Evolutionary conservation across 1,140 invertebrate species (phyloP).

Genomic region (Macrobrachium nipponense): DNA sequence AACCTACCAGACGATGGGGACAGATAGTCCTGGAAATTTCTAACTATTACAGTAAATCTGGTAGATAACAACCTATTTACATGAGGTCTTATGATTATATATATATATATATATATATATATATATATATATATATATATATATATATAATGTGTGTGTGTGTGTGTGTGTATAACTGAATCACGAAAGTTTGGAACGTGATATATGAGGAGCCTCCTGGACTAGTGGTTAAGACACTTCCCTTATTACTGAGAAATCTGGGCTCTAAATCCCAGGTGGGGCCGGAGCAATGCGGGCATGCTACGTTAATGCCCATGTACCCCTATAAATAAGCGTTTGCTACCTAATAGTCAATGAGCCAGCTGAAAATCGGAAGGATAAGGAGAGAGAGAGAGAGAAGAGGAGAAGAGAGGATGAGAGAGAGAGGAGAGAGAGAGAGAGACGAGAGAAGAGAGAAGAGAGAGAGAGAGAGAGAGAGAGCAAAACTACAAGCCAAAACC

Average conservation of each 20-base stretch:
- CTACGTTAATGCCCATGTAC: conserved; percentile 7
- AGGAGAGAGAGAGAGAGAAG: conserved; percentile 9
- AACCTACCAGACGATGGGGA: too few relatives aligned
- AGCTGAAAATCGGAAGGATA: neutral
- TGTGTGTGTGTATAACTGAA: too few relatives aligned
- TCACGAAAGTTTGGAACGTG: too few relatives aligned
- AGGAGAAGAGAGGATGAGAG: neutral
- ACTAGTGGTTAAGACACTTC: too few relatives aligned
- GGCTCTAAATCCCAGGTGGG: too few relatives aligned
- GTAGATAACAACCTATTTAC: too few relatives aligned
- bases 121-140: neutral
- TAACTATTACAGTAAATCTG: too few relatives aligned
- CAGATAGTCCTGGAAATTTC: too few relatives aligned
- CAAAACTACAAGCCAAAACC: neutral
- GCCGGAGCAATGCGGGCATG: too few relatives aligned
- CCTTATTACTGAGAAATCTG: neutral
- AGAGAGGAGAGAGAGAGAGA: neutral
- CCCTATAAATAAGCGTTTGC: neutral
- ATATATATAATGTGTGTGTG: too few relatives aligned
- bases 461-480: conserved; percentile 5
- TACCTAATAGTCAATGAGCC: neutral
- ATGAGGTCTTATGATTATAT: too few relatives aligned
- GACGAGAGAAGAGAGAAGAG: conserved; percentile 11
- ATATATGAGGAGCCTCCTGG: too few relatives aligned
- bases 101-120: neutral